Base-by-base conservation (phyloP, 2,888 invertebrate genomes). In the Tetragonisca angustula region DNA sequence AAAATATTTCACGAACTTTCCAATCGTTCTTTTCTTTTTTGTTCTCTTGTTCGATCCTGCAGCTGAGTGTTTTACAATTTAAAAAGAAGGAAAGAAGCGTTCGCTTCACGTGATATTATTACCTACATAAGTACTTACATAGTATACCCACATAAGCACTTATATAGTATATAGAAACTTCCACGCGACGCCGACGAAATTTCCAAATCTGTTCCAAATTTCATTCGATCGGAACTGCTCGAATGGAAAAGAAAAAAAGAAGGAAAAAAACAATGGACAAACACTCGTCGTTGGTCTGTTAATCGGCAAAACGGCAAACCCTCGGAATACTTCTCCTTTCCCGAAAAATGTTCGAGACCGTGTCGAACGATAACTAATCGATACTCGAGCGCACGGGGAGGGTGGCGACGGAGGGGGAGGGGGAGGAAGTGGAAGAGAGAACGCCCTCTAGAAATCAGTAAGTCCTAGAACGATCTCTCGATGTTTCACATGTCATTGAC, bases 401-500 rank as follows among this genome's bases (percentile, higher is more conserved):
- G 36, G 9, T 1, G 43, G 11, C 32, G 0, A 6, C 5, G 36
- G 6, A 6, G 36, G 36, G 36, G 6, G 11, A 9, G 9, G 9
- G 9, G 6, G 0, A 36, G 43, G 43, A 43, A 43, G 43, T 0
- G 43, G 43, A 43, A 32, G 32, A 32, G 32, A 32, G 62, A 65
- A 49, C 49, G 65, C 15, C 19, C 73, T 64, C n/a, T 59, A 64
- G 56, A 76, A 64, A 49, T 77, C 54, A 36, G 5, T 52, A 49
- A 79, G 68, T 52, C 21, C 21, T 36, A 36, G 49, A n/a, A 54
- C 59, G 50, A 68, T 74, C 70, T 73, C 54, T 70, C 74, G 56
- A 74, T 70, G 74, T 74, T 70, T 74, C 70, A 73, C 70, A 59
- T 64, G 74, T 70, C 65, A 76, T 82, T 62, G 49, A 52, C 65